Evolutionary conservation across 1,140 invertebrate species (phyloP).

Genomic region (Cecropterus lyciades): DNA sequence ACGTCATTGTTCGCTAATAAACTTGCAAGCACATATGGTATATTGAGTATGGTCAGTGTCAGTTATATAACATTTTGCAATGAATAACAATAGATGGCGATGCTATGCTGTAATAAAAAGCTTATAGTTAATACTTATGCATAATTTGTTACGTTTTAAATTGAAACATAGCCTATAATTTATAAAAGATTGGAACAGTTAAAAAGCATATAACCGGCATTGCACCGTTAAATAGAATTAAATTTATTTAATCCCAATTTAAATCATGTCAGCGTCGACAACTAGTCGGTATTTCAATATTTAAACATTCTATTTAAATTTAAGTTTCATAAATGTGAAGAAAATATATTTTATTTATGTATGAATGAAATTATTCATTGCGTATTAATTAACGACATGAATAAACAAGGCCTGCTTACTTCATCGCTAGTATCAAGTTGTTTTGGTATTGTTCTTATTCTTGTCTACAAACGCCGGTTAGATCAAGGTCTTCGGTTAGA

Average conservation of each 20-base stretch:
- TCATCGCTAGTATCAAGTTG: slow-evolving; percentile 1
- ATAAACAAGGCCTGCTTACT: background rate
- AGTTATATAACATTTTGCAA: slow-evolving; percentile 8
- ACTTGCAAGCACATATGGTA: slow-evolving; percentile 33
- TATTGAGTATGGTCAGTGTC: slow-evolving; percentile 52
- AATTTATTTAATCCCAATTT: background rate
- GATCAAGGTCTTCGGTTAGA: slow-evolving; percentile 23
- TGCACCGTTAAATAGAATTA: no score
- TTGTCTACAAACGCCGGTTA: slow-evolving; percentile 16
- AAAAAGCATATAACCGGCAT: background rate
- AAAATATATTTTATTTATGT: background rate
- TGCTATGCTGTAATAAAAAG: background rate
- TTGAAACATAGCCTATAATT: background rate
- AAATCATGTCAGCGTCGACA: no score
- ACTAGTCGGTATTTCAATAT: no score
- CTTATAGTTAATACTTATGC: no score
- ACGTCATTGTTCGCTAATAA: slow-evolving; percentile 39
- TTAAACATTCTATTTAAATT: no score
- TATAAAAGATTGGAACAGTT: background rate
- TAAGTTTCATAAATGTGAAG: no score
- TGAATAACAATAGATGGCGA: background rate
- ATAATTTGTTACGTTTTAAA: background rate
- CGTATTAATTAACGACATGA: background rate
- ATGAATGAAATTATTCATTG: background rate
- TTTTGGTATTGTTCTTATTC: background rate